phyloP scores from a whole-genome alignment of 2,888 invertebrate genomes.

The Pollenia griseotomentosa region DNA sequence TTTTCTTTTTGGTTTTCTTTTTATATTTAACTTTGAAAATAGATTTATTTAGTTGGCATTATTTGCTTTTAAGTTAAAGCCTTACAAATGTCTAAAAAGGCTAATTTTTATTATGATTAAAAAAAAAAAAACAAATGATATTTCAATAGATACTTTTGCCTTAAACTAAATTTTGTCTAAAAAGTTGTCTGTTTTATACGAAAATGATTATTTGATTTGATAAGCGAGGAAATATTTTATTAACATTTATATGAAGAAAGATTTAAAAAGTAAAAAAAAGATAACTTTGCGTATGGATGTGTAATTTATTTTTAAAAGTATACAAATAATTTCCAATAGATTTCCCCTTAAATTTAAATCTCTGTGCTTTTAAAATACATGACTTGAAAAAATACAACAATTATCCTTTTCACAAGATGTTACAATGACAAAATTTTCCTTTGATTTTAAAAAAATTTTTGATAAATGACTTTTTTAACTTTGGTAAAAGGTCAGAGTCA shows the following conservation, averaged over 20 bases:
- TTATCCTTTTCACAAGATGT: slow-evolving; percentile 22
- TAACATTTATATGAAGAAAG: neutral
- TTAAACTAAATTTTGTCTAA: slow-evolving; percentile 11
- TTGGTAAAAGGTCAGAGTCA: neutral
- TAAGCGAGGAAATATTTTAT: neutral
- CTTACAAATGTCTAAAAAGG: neutral
- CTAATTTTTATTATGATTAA: neutral
- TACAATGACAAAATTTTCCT: slow-evolving; percentile 21
- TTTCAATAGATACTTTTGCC: neutral
- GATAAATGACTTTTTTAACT: slow-evolving; percentile 45
- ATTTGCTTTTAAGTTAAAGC: slow-evolving; percentile 29
- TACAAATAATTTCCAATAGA: no score
- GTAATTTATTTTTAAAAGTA: no score
- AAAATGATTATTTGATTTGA: slow-evolving; percentile 12
- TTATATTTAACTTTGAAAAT: neutral
- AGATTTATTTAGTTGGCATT: slow-evolving; percentile 5
- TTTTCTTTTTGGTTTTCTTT: slow-evolving; percentile 10
- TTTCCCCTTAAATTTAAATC: neutral
- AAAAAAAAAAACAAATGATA: neutral
- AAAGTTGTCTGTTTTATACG: neutral
- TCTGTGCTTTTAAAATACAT: slow-evolving; percentile 50
- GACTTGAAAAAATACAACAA: slow-evolving; percentile 26
- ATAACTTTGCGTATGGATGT: no score
- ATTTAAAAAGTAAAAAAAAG: no score
- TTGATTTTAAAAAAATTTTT: slow-evolving; percentile 8